Evolutionary conservation across 2,888 invertebrate species (phyloP), one percentile per base, ranked within the genome.

Genomic region (Lochmaea capreae): DNA sequence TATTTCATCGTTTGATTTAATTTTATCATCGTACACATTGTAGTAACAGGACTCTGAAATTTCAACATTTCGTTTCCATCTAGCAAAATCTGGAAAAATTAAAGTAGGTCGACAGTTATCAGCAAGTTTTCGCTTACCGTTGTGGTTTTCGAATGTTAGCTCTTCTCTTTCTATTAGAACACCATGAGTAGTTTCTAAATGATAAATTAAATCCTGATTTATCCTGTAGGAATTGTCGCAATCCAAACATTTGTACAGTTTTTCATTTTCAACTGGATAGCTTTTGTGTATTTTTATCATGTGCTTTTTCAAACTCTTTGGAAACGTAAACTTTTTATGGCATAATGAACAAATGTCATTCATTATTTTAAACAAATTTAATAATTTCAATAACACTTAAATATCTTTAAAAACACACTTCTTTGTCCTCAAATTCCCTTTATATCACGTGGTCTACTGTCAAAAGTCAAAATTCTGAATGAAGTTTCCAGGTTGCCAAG

Each of bases 241-340:
- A 14, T 62, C 62, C 6, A 49, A 39, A 62, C 68, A 69, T 49
- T 69, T 62, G 39, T 62, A 62, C 9, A 49, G 1, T 33, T 62
- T 69, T 62, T 69, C 68, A 49, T 69, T 61, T 33, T 52, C 59
- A 39, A 58, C 67, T 67, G 18, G 58, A 12, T 59, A 46, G 6
- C 43, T 67, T 59, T 67, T 69, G 33, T 69, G 68, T 16, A 62
- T 18, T 33, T 69, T 61, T 16, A 69, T 62, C 68, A 69, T 49
- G 22, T 69, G 68, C 18, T 33, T 69, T 14, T 59, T 49, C 16
- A 62, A 69, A 33, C 39, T 49, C 52, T 33, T 61, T 43, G 26
- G 49, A 22, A 69, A 11, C 14, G 68, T 10, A 43, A 69, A 69
- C 43, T n/a, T 62, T 62, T 61, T 69, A 62, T 69, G 22, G 26